phyloP scores from a whole-genome alignment of 1,140 invertebrate species.

The Phymastichus coffea region DNA sequence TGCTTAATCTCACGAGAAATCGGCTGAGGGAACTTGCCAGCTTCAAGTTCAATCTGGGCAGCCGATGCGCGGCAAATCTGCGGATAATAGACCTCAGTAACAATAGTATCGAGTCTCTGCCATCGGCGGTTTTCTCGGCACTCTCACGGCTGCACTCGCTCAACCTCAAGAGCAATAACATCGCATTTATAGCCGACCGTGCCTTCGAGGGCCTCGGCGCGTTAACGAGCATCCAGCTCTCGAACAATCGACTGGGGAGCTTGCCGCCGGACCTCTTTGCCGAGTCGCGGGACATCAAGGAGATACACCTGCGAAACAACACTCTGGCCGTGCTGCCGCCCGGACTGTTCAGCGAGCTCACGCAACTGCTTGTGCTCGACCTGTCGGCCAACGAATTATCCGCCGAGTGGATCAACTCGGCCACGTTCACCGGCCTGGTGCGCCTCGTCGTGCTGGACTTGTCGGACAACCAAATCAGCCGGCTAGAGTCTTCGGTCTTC shows the following conservation, averaged over 20 bases:
- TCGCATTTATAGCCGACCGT: conserved; percentile 77
- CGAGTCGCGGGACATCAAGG: conserved; percentile 76
- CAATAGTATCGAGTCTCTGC: conserved; percentile 79
- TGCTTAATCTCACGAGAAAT: conserved; percentile 80
- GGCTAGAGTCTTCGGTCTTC: conserved; percentile 78
- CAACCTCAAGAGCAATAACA: conserved; percentile 65
- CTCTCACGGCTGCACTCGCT: conserved; percentile 63
- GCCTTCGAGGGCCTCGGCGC: conserved; percentile 78
- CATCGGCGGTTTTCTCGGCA: conserved; percentile 74
- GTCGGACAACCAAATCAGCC: conserved; percentile 76
- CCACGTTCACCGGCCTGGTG: conserved; percentile 80
- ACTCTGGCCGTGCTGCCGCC: conserved; percentile 83
- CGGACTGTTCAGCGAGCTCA: conserved; percentile 79
- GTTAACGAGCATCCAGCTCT: conserved; percentile 74
- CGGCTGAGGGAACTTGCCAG: conserved; percentile 74
- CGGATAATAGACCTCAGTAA: conserved; percentile 76
- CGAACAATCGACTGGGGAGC: conserved; percentile 78
- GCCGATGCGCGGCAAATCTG: conserved; percentile 70
- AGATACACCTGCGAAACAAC: conserved; percentile 83
- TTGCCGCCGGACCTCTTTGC: conserved; percentile 81
- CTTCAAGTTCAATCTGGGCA: conserved; percentile 71
- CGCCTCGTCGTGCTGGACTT: conserved; percentile 79
- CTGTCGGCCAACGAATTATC: conserved; percentile 84
- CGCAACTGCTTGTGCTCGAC: conserved; percentile 79
- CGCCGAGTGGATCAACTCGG: conserved; percentile 83